phyloP scores from a whole-genome alignment of 2,888 invertebrate genomes.

The Sarcophaga rosellei region DNA sequence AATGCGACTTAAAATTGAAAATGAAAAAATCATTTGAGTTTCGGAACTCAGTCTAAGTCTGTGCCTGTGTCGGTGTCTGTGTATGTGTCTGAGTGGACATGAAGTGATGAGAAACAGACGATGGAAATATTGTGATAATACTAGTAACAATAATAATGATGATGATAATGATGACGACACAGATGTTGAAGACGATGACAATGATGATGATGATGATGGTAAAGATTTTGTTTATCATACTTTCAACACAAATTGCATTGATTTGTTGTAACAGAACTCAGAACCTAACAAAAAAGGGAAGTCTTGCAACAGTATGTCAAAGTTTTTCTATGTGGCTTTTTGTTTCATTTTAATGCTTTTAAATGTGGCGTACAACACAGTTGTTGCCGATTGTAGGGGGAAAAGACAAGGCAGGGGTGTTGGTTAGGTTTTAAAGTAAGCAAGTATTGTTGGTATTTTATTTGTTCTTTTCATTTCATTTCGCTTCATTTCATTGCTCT shows the following conservation, averaged over 20 bases:
- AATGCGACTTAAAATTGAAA: slow-evolving; percentile 51
- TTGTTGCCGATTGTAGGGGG: no score
- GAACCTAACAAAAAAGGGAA: not conserved
- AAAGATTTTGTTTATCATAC: slow-evolving; percentile 37
- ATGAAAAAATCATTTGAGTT: not conserved
- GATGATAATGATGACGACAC: slow-evolving; percentile 9
- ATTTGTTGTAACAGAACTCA: not conserved
- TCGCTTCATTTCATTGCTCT: not conserved
- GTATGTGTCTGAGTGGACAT: no score
- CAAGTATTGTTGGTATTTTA: slow-evolving; percentile 11
- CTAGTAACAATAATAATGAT: not conserved
- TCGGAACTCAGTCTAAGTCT: no score
- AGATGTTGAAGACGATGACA: not conserved
- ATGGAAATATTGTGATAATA: no score
- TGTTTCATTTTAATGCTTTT: not conserved
- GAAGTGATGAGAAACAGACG: no score
- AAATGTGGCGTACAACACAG: not conserved
- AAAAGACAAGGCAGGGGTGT: not conserved
- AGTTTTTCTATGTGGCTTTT: not conserved
- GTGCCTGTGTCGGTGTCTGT: no score
- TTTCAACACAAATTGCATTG: slow-evolving; percentile 35
- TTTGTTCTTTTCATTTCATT: not conserved
- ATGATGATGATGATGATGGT: slow-evolving; percentile 7
- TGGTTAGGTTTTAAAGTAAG: not conserved
- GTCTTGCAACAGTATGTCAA: not conserved